Base-by-base conservation (phyloP, 2,888 invertebrate genomes). In the Drosophila maculinotata region DNA sequence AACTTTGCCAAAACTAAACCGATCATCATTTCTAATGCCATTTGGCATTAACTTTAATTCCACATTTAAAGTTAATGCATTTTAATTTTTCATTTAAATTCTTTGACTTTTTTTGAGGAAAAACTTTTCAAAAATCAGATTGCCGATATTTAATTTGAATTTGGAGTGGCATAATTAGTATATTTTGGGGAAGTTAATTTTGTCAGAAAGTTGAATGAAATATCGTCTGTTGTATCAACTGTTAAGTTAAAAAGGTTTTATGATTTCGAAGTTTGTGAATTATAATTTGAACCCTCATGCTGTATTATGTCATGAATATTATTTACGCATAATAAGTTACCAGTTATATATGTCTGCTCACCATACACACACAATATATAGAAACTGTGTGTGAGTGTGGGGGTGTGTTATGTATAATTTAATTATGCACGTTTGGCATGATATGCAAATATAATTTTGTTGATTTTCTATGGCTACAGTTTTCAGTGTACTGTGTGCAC, bases 391-490 rank as follows among this genome's bases (percentile, higher is more conserved):
- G 33, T 47, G 25, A 33, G 44, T 30, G 7, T 23, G 23, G 23
- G 28, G n/a, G 31, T 63, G 44, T 38, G 26, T 35, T 38, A 35
- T 17, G 25, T 35, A 59, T 76, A 76, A 76, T 76, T 76, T 44
- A 72, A 72, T 76, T 72, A 72, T 70, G 59, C 35, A 51, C 52
- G 17, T 17, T 47, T 33, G 54, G 58, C 52, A 64, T 76, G 71
- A 72, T 72, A 76, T 52, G 76, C 76, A 72, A 72, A 70, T 71
- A 72, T 31, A 48, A 56, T 51, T 63, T 63, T 58, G 71, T 48
- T 75, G 71, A 58, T 76, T 70, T 63, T 70, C 64, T 70, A 48
- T 44, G 51, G 69, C 33, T 41, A 33, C 33, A 38, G 30, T 33
- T 17, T 20, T 26, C 28, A 42, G 14, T 10, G 3, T 8, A 9